A percentile compares a stretch with the other conserved stretches of the same genome.
Evolutionary conservation across 2,797 vertebrate species (phyloP).

Genomic region (Jordanella pulchra): DNA sequence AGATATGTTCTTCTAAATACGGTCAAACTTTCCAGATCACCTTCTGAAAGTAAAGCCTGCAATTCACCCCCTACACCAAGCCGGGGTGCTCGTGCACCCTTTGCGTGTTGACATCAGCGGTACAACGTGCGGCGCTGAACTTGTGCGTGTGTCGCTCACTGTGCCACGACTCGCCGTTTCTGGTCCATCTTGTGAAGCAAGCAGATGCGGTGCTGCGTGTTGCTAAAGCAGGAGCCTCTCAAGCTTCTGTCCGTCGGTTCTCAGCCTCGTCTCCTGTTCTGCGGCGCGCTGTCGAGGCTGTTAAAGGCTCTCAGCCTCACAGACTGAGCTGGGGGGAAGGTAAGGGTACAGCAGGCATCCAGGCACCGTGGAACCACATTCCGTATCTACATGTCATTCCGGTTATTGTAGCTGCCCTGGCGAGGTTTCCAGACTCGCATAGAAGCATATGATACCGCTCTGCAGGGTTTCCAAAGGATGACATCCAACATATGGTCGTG

Average conservation of each 20-base stretch:
- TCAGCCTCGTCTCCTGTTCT: constrained; percentile 43
- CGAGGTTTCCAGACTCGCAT: constrained; percentile 29
- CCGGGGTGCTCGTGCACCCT: constrained; percentile 55
- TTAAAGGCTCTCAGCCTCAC: constrained; percentile 59
- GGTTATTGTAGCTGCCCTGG: constrained; percentile 32
- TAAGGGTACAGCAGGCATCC: constrained; percentile 45
- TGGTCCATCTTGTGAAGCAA: constrained; percentile 81
- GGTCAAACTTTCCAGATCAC: constrained; percentile 30
- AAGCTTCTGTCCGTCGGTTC: constrained; percentile 49
- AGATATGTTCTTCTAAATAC: constrained; percentile 2
- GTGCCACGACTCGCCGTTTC: constrained; percentile 83
- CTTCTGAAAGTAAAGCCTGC: constrained; percentile 42
- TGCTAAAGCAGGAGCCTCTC: constrained; percentile 52
- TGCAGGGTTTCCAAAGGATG: constrained; percentile 34
- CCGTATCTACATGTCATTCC: constrained; percentile 57
- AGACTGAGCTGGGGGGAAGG: constrained; percentile 65
- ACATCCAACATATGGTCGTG: neutral
- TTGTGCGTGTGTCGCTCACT: constrained; percentile 76
- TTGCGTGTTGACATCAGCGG: constrained; percentile 84
- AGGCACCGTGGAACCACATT: constrained; percentile 50
- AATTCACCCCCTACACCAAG: constrained; percentile 35
- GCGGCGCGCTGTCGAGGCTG: constrained; percentile 51
- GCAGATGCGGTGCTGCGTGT: constrained; percentile 54
- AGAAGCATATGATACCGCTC: constrained; percentile 31
- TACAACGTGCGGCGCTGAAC: constrained; percentile 73